A percentile compares a stretch with the other conserved stretches of the same genome.
These are phyloP conservation scores for Cephus nigrinus DNA, from an alignment of 2,888 invertebrate genomes.

Conservation along the genomic window DNA sequence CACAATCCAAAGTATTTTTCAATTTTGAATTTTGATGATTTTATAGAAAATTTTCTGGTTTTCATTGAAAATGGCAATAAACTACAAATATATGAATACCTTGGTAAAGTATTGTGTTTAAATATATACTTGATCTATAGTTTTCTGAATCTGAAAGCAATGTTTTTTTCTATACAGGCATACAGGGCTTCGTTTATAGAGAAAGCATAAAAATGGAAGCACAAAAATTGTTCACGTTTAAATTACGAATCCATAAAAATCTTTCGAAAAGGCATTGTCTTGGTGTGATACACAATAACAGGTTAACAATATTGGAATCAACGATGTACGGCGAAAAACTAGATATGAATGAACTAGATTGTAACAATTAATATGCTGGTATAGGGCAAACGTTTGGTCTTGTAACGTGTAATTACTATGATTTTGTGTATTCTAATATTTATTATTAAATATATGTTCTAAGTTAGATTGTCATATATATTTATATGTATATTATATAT, in stretches of 20 bases:
- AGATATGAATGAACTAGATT: conserved; percentile 49
- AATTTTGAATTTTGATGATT: conserved; percentile 45
- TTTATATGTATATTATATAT: conserved; percentile 3
- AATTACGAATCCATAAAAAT: conserved; percentile 48
- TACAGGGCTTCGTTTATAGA: conserved; percentile 65
- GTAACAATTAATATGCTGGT: conserved; percentile 24
- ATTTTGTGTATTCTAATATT: background rate
- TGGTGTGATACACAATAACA: conserved; percentile 58
- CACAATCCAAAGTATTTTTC: conserved; percentile 67
- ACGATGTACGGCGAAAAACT: conserved; percentile 66
- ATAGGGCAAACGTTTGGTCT: background rate
- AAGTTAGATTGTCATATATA: background rate
- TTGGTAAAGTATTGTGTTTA: conserved; percentile 54
- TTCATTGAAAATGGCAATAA: conserved; percentile 52
- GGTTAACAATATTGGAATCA: conserved; percentile 63
- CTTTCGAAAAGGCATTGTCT: conserved; percentile 49
- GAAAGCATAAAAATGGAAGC: conserved; percentile 58
- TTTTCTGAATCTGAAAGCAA: background rate
- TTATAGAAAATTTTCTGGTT: conserved; percentile 48
- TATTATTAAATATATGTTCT: background rate
- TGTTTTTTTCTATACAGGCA: conserved; percentile 50
- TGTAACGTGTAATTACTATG: no score
- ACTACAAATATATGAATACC: conserved; percentile 67
- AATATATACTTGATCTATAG: background rate
- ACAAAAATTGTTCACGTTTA: conserved; percentile 57